Conservation (phyloP, 2,888 invertebrate genomes). For the Ptychoptera albimana region DNA sequence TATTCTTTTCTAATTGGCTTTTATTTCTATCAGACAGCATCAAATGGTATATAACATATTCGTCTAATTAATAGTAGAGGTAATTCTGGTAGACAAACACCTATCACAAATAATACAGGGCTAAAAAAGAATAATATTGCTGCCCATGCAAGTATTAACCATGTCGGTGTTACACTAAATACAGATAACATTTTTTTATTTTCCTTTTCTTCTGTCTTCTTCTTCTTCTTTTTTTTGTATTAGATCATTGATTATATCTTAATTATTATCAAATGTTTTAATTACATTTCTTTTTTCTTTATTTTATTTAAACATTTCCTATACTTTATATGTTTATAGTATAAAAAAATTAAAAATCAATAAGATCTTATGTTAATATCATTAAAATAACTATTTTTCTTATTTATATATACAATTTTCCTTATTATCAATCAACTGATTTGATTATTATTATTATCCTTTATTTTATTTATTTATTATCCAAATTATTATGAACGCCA, state of each 20-base stretch:
- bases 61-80: constrained; percentile 49
- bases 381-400: not conserved
- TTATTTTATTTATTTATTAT: not conserved
- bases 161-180: constrained; percentile 18
- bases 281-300: not conserved
- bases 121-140: constrained; percentile 47
- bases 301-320: not conserved
- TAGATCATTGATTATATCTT: not conserved
- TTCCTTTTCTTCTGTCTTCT: not conserved
- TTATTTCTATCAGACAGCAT: constrained; percentile 36
- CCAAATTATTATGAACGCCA: constrained; percentile 1
- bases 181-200: not conserved
- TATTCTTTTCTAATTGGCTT: not conserved
- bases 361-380: not conserved
- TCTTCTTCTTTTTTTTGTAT: not conserved
- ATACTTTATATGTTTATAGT: not conserved
- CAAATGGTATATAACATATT: constrained; percentile 48
- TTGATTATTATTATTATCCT: not conserved
- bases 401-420: not conserved
- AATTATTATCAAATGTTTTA: not conserved
- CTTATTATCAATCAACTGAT: not conserved
- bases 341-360: not conserved
- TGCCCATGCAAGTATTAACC: constrained; percentile 46
- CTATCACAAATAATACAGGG: constrained; percentile 44
- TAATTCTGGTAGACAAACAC: constrained; percentile 48